A percentile compares a stretch with the other conserved stretches of the same genome.
Evolutionary conservation across 2,113 vertebrate genomes (phyloP).

Genomic region (Zapornia atra): DNA sequence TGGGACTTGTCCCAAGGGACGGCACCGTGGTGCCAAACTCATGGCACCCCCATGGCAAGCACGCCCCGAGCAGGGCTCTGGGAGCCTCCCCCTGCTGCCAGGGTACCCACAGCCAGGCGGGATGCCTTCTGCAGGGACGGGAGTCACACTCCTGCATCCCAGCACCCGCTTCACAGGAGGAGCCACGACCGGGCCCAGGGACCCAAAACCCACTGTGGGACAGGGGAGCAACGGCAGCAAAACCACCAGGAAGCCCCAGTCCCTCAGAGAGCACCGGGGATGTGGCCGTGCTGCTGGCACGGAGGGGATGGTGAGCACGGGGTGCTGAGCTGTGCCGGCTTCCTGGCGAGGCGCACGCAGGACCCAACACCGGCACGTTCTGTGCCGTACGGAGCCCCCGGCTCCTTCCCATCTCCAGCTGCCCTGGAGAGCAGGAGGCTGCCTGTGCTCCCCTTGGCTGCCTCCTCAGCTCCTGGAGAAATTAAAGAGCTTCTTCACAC

Average conservation of each 20-base stretch:
- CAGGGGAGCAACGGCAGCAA: not conserved
- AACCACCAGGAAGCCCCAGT: not conserved
- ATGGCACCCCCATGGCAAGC: fast-evolving
- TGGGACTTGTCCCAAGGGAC: not conserved
- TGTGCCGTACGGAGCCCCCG: fast-evolving
- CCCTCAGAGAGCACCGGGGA: not conserved
- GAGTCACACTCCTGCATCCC: not conserved
- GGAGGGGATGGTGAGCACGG: not conserved
- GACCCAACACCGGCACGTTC: fast-evolving
- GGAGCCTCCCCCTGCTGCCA: fast-evolving
- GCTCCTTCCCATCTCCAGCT: not conserved
- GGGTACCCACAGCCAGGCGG: fast-evolving
- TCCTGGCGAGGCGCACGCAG: not conserved
- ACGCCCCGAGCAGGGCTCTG: fast-evolving
- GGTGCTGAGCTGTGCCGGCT: not conserved
- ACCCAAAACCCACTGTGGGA: too few relatives aligned
- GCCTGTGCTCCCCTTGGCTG: fast-evolving
- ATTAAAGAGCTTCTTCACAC: not conserved
- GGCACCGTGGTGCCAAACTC: fast-evolving
- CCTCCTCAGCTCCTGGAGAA: not conserved
- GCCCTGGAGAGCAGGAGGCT: fast-evolving
- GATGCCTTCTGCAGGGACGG: not conserved
- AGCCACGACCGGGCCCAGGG: not conserved
- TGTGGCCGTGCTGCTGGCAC: fast-evolving
- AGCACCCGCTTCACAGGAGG: not conserved